Evolutionary conservation across 2,888 invertebrate genomes (phyloP), one percentile per base, ranked within the genome.

Genomic region (Eilema caniola): DNA sequence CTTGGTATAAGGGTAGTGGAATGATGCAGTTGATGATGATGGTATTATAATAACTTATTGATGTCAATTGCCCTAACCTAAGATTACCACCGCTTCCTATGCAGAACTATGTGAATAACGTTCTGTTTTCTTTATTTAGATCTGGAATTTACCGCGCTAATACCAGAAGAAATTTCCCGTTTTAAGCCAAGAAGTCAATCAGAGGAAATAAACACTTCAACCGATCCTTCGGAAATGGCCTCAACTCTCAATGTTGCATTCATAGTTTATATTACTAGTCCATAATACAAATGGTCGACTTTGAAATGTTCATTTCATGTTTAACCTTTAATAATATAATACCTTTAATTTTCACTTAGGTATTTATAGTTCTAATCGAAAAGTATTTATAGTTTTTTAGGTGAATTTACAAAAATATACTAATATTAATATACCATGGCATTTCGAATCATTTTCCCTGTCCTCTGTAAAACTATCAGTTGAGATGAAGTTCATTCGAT

Each of bases 111-210:
- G 31, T 33, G 5, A 41, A 14, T 7, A n/a, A 53, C 10, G 60
- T 59, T 59, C 2, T 59, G 10, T 37, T 68, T 61, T 56, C 53
- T 76, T 75, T 60, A n/a, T 90, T 78, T 87, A 91, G 91, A 66
- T 67, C 75, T 62, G 88, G 90, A 64, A 85, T 85, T 11, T 92
- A 87, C 75, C 85, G 92, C 33, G 85, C 88, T 20, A 91, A 91
- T 75, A 92, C 92, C 12, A 71, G 80, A 69, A 84, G 85, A 70
- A 79, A 72, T 12, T 88, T 77, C 69, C 88, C 90, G n/a, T 87
- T 85, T 80, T 86, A 86, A 61, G 28, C 5, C 10, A 57, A 24
- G 20, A 37, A 23, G 14, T 41, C 53, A 53, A 53, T 8, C 20
- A n/a, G n/a, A 53, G n/a, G n/a, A 53, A 3, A 47, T 0, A n/a